These are phyloP conservation scores for Hippocampus barbouri DNA, from an alignment of 2,113 vertebrate species.

Conservation along the genomic window DNA sequence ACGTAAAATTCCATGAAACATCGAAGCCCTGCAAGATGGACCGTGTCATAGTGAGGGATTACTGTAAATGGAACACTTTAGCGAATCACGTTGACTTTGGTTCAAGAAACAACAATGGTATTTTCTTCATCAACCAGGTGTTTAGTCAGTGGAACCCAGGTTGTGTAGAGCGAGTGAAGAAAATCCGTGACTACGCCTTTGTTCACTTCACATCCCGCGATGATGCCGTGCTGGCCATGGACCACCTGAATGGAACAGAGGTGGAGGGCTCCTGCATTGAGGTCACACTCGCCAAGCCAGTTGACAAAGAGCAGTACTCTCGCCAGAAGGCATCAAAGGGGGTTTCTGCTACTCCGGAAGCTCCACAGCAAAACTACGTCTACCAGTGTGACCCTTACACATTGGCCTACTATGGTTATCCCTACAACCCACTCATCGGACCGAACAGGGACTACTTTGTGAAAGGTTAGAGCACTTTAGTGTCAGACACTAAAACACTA, in stretches of 20 bases:
- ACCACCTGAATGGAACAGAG: slow-evolving; percentile 89
- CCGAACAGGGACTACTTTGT: slow-evolving; percentile 98
- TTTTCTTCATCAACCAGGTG: slow-evolving; percentile 59
- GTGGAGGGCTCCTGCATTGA: slow-evolving; percentile 95
- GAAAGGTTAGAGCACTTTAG: slow-evolving; percentile 83
- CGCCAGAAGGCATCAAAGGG: slow-evolving; percentile 96
- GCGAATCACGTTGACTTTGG: neutral
- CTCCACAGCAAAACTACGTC: slow-evolving; percentile 82
- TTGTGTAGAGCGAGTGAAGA: slow-evolving; percentile 95
- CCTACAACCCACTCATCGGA: slow-evolving; percentile 92
- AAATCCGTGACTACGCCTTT: slow-evolving; percentile 96
- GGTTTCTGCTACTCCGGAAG: slow-evolving; percentile 67
- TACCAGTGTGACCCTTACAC: slow-evolving; percentile 97
- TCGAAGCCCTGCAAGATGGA: no score
- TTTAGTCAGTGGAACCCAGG: slow-evolving; percentile 95
- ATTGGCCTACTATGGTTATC: slow-evolving; percentile 92
- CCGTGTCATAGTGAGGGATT: no score
- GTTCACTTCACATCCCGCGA: slow-evolving; percentile 94
- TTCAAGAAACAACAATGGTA: neutral
- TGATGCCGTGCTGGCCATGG: slow-evolving; percentile 93
- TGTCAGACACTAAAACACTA: slow-evolving; percentile 4
- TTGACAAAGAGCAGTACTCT: slow-evolving; percentile 97
- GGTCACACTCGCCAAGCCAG: slow-evolving; percentile 95
- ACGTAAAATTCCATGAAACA: no score
- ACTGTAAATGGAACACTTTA: no score